Evolutionary conservation across 2,797 vertebrate species (phyloP).

Genomic region (Tapirus indicus): DNA sequence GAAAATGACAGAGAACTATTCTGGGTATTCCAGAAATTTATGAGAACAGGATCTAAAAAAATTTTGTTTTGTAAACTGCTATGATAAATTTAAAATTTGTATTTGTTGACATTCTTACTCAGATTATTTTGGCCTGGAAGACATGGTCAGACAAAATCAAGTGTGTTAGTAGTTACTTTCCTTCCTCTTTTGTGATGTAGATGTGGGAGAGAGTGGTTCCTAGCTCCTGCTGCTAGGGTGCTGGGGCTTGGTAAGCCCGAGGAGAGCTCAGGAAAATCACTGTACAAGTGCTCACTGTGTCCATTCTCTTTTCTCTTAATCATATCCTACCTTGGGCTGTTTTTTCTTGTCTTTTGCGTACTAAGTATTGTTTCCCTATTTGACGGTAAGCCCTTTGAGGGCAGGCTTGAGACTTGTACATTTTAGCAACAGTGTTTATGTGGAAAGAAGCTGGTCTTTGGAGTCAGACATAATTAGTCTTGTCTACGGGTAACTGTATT

Average conservation of each 20-base stretch:
- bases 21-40: not conserved
- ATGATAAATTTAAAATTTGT: not conserved
- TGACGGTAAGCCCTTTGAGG: not conserved
- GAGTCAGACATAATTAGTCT: not conserved
- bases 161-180: not conserved
- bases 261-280: not conserved
- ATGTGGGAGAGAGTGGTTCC: fast-evolving
- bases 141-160: not conserved
- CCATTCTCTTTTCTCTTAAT: not conserved
- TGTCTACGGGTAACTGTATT: not conserved
- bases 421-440: not conserved
- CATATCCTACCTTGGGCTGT: not conserved
- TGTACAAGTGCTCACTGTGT: not conserved
- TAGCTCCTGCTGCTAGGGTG: not conserved
- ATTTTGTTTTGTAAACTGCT: not conserved
- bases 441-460: conserved; percentile 11
- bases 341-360: not conserved
- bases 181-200: not conserved
- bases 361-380: not conserved
- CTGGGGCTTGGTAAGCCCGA: not conserved
- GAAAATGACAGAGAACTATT: not conserved
- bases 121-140: not conserved
- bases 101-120: not conserved
- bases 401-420: not conserved
- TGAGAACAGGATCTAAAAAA: not conserved